Evolutionary conservation across 2,797 vertebrate species (phyloP).

Genomic region (Ptychadena robeensis): DNA sequence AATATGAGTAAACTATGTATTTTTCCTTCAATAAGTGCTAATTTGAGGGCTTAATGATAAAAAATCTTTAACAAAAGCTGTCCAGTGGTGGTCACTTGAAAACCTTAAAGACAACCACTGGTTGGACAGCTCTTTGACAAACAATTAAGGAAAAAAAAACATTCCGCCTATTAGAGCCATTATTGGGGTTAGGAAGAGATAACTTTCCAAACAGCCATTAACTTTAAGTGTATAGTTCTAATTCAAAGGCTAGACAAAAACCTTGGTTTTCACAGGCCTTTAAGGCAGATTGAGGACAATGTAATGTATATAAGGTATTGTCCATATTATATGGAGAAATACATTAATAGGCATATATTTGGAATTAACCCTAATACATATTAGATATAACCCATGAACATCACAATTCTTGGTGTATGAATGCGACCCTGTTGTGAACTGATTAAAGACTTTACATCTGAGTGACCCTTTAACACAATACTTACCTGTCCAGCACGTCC

Average conservation of each 20-base stretch:
- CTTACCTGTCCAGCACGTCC: no score
- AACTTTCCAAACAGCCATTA: neutral
- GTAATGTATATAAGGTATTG: no score
- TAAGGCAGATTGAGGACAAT: neutral
- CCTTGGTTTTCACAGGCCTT: conserved; percentile 12
- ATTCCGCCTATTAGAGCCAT: neutral
- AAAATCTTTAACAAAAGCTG: no score
- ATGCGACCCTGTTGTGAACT: no score
- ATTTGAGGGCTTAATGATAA: neutral
- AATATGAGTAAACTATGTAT: no score
- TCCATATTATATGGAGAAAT: neutral
- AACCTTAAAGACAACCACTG: no score
- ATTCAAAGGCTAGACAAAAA: neutral
- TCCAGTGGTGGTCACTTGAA: no score
- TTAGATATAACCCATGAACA: neutral
- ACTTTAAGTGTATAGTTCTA: no score
- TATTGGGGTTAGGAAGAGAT: neutral
- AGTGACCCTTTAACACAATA: no score
- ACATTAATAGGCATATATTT: conserved; percentile 12
- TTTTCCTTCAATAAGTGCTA: conserved; percentile 17
- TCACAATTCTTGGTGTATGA: no score
- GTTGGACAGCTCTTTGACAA: no score
- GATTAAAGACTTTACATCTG: no score
- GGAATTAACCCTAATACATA: neutral
- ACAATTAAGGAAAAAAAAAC: neutral